Percentiles rank a stretch among this genome's conserved stretches.
Evolutionary conservation across 2,113 vertebrate species (phyloP).

Genomic region (Leucopsar rothschildi): DNA sequence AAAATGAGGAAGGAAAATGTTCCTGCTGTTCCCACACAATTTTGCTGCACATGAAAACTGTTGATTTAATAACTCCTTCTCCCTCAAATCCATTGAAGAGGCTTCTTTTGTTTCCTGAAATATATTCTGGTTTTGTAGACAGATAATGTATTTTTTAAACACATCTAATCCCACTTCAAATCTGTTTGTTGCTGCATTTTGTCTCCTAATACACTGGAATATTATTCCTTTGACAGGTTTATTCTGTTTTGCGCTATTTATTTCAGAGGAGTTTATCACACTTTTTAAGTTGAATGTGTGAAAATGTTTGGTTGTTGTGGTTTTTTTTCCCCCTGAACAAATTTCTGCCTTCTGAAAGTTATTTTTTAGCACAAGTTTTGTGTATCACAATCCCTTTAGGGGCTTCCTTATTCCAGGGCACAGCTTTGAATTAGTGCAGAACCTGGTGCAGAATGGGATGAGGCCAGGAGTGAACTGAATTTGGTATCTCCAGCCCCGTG

Average conservation of each 20-base stretch:
- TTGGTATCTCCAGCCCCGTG: background rate
- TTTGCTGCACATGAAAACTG: background rate
- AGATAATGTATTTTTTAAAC: conserved; percentile 60
- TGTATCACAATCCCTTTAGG: background rate
- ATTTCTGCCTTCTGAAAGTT: background rate
- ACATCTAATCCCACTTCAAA: conserved; percentile 41
- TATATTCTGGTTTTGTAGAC: background rate
- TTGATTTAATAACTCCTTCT: background rate
- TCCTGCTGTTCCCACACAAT: background rate
- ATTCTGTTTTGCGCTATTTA: conserved; percentile 55
- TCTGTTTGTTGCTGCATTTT: conserved; percentile 60
- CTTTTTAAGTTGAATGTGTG: background rate
- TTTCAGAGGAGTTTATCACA: conserved; percentile 29
- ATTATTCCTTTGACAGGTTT: conserved; percentile 68
- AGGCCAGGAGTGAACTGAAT: background rate
- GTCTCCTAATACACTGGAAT: conserved; percentile 41
- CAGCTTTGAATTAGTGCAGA: background rate
- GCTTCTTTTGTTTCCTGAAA: conserved; percentile 28
- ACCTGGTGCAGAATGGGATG: background rate
- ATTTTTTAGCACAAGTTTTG: background rate
- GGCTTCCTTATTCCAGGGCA: background rate
- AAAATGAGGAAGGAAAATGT: background rate
- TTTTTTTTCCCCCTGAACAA: background rate
- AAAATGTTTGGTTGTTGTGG: background rate
- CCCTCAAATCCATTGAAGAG: background rate